phyloP scores from a whole-genome alignment of 2,113 vertebrate species.

The Zosterops hypoxanthus region DNA sequence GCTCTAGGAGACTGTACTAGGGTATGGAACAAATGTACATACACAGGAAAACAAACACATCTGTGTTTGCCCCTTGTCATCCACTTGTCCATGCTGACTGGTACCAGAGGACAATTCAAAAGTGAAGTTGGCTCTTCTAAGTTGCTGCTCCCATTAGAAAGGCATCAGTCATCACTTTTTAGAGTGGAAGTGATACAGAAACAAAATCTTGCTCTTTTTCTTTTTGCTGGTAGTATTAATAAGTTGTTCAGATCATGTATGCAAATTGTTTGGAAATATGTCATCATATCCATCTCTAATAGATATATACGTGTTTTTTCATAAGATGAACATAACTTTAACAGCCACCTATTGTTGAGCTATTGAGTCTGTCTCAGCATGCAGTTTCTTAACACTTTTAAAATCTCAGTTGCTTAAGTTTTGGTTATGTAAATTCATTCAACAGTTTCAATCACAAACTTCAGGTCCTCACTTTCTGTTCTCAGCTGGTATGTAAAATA shows the following conservation, averaged over 20 bases:
- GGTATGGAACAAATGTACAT: background rate
- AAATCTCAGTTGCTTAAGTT: conserved; percentile 29
- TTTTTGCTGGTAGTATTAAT: background rate
- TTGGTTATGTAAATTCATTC: background rate
- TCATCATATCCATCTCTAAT: background rate
- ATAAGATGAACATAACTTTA: background rate
- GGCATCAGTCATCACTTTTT: background rate
- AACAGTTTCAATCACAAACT: background rate
- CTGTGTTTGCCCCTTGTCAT: background rate
- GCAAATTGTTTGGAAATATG: background rate
- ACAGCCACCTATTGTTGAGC: background rate
- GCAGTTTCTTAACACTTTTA: background rate
- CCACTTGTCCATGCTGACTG: background rate
- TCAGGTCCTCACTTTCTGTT: background rate
- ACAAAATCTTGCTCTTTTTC: background rate
- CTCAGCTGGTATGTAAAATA: background rate
- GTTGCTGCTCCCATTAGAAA: background rate
- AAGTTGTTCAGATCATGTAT: background rate
- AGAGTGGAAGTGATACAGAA: background rate
- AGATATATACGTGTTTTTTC: background rate
- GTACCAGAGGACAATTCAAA: background rate
- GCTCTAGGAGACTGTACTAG: background rate
- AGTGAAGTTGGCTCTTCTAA: background rate
- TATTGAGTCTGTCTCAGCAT: background rate
- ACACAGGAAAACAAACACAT: background rate